Percentiles rank a stretch among this genome's conserved stretches.
phyloP scores from a whole-genome alignment of 2,888 invertebrate genomes.

The Xylota segnis region DNA sequence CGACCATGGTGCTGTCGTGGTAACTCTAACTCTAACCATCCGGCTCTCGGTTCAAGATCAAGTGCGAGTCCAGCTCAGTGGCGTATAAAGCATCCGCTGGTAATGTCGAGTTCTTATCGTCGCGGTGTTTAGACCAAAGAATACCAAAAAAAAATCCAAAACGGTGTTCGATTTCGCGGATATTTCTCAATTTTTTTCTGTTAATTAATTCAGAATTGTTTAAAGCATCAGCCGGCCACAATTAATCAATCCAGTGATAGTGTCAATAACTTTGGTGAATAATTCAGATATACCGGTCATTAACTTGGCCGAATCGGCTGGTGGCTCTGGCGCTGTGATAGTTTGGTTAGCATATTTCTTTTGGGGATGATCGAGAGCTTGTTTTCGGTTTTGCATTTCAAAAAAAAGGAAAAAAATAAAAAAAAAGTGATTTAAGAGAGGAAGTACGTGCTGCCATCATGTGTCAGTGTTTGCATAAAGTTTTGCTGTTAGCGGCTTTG shows the following conservation, averaged over 20 bases:
- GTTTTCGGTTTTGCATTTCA: constrained; percentile 21
- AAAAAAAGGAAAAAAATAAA: background rate
- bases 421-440: background rate
- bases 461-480: constrained; percentile 52
- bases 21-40: constrained; percentile 52
- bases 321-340: constrained; percentile 24
- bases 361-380: constrained; percentile 54
- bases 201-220: constrained; percentile 46
- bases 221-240: constrained; percentile 9
- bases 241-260: constrained; percentile 49
- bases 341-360: background rate
- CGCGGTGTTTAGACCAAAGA: constrained; percentile 26
- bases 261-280: constrained; percentile 32
- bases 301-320: constrained; percentile 17
- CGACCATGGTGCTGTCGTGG: constrained; percentile 53
- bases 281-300: constrained; percentile 30
- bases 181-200: background rate
- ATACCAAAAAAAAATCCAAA: background rate
- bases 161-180: background rate
- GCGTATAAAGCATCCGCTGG: constrained; percentile 69
- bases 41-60: constrained; percentile 72
- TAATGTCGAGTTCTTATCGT: constrained; percentile 64
- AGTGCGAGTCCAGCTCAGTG: constrained; percentile 70
- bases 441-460: constrained; percentile 52
- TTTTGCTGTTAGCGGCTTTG: constrained; percentile 47